Conservation (phyloP, 1,140 invertebrate genomes). For the Drosophila ohnishii region DNA sequence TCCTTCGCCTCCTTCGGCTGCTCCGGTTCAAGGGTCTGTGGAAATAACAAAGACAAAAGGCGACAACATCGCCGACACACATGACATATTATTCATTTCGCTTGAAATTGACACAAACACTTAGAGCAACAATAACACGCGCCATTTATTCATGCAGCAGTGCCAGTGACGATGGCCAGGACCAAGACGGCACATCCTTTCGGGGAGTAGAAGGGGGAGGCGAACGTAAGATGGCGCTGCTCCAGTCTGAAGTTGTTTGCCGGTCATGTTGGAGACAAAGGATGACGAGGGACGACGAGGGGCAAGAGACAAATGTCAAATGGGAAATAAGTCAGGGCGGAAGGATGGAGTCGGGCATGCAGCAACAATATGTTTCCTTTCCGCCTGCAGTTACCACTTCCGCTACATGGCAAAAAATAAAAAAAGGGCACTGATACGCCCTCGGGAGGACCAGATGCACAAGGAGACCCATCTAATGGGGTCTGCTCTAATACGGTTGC, state of each 20-base stretch:
- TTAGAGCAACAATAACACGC: constrained; percentile 68
- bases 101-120: constrained; percentile 72
- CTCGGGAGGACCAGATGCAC: too few species aligned
- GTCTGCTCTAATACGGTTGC: neutral
- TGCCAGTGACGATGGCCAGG: constrained; percentile 9
- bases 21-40: constrained; percentile 26
- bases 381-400: constrained; percentile 51
- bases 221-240: constrained; percentile 34
- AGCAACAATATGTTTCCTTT: constrained; percentile 57
- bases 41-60: constrained; percentile 61
- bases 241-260: constrained; percentile 53
- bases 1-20: constrained; percentile 1
- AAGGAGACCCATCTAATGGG: neutral
- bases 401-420: constrained; percentile 19
- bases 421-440: neutral
- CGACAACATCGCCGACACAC: constrained; percentile 52
- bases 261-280: constrained; percentile 53
- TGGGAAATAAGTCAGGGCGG: constrained; percentile 3
- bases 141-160: constrained; percentile 62
- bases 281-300: constrained; percentile 47
- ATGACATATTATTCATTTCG: constrained; percentile 72
- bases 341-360: constrained; percentile 3
- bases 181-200: constrained; percentile 1
- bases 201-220: neutral
- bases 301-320: constrained; percentile 50